Conservation (phyloP, 2,797 vertebrate genomes). For the Aldrovandia affinis region DNA sequence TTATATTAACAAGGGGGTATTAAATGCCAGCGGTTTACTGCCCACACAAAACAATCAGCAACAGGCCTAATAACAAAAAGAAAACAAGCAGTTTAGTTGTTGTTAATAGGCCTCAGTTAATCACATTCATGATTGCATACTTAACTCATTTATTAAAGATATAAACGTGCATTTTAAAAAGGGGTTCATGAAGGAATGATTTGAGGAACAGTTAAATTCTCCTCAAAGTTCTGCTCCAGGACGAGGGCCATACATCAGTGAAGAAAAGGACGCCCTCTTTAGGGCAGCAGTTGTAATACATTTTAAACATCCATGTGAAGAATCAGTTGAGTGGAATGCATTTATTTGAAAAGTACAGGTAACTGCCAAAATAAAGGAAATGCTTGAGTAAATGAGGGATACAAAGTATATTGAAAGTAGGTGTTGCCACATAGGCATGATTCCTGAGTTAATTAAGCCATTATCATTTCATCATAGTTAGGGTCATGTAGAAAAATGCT, state of each 20-base stretch:
- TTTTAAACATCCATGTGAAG: too few relatives aligned
- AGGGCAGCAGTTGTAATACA: too few relatives aligned
- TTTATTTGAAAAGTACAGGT: too few relatives aligned
- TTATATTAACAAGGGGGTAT: background rate
- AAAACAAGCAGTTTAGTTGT: background rate
- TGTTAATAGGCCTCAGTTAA: background rate
- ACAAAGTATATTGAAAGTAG: too few relatives aligned
- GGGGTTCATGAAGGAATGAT: background rate
- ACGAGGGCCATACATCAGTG: background rate
- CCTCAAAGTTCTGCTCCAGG: background rate
- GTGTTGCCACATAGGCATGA: too few relatives aligned
- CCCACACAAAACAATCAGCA: constrained; percentile 12
- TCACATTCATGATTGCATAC: background rate
- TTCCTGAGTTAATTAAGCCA: too few relatives aligned
- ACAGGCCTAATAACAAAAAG: background rate
- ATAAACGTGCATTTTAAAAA: background rate
- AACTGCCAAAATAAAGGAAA: too few relatives aligned
- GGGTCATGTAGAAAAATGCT: too few relatives aligned
- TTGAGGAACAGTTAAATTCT: background rate
- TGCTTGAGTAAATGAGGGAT: too few relatives aligned
- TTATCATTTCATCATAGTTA: too few relatives aligned
- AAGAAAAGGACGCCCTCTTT: too few relatives aligned
- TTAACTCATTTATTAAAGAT: background rate
- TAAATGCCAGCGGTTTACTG: background rate
- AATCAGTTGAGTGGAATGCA: too few relatives aligned